Base-by-base conservation (phyloP, 2,888 invertebrate genomes). In the Plagiodera versicolora region DNA sequence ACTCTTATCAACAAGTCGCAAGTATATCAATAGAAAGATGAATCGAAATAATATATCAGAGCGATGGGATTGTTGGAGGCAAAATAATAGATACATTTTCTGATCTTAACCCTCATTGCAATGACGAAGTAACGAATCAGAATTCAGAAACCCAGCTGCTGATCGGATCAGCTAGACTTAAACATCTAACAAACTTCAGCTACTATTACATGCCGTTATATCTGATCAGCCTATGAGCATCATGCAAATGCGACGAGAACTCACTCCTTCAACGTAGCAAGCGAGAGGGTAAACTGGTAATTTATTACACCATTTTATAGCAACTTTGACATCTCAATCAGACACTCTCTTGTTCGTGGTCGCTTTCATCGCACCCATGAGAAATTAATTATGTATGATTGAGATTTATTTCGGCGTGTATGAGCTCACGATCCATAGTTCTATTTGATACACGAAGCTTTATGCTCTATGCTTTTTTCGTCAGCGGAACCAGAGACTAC, bases 281-380 rank as follows among this genome's bases (percentile, higher is more conserved):
- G 53, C 56, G 61, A 63, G 68, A 72, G 76, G 76, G 77, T 77
- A 76, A 77, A 72, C 71, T 66, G 74, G 75, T 76, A 77, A 77
- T 78, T 77, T 78, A 77, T 78, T 75, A 77, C 73, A 64, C 67
- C 72, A 70, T 74, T 77, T 77, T 73, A 67, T 73, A 72, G 71
- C 69, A 70, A 70, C 70, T 70, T 72, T 78, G 77, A 78, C 77
- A 73, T 74, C 77, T 78, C 77, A 78, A 78, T 78, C 78, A 78
- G 74, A 67, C 69, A 63, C 70, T 74, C 77, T 76, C 74, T 74
- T 75, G 75, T 75, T 77, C 77, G 75, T 73, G 74, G 71, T 70
- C 60, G 75, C 74, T 75, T 75, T 75, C 73, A 75, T 73, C 67
- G 72, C 74, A 72, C 75, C 75, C 76, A 75, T 75, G 74, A 75